These are phyloP conservation scores for Zele albiditarsus DNA, from an alignment of 2,888 invertebrate genomes.

Conservation along the genomic window DNA sequence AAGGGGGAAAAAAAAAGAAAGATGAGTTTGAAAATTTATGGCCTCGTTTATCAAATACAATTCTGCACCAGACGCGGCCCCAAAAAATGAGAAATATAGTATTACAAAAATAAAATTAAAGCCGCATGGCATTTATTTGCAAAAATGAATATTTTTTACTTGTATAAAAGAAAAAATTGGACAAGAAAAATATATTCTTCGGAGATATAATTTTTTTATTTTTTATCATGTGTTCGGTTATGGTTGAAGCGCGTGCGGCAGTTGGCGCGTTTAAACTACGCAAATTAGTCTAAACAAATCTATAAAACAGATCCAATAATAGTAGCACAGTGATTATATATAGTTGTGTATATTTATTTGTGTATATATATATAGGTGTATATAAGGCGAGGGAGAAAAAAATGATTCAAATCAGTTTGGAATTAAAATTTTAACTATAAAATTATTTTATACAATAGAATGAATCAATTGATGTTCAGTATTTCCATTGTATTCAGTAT, in stretches of 20 bases:
- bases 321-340: conserved; percentile 45
- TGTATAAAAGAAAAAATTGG: neutral
- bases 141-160: neutral
- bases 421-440: no score
- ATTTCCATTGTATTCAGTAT: no score
- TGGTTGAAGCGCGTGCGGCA: neutral
- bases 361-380: neutral
- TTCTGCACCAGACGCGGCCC: neutral
- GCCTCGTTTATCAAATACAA: neutral
- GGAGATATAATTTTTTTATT: neutral
- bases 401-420: no score
- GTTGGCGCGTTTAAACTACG: conserved; percentile 44
- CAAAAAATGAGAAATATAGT: neutral
- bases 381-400: neutral
- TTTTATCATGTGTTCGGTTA: neutral
- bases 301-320: conserved; percentile 60
- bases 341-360: neutral
- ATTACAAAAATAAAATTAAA: neutral
- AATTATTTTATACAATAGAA: no score
- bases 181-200: neutral
- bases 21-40: conserved; percentile 1
- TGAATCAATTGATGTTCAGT: no score
- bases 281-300: conserved; percentile 55
- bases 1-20: neutral
- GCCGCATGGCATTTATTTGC: neutral